Percentiles rank a stretch among this genome's conserved stretches.
These are phyloP conservation scores for Noctilio leporinus DNA, from an alignment of 2,113 vertebrate species.

Conservation along the genomic window DNA sequence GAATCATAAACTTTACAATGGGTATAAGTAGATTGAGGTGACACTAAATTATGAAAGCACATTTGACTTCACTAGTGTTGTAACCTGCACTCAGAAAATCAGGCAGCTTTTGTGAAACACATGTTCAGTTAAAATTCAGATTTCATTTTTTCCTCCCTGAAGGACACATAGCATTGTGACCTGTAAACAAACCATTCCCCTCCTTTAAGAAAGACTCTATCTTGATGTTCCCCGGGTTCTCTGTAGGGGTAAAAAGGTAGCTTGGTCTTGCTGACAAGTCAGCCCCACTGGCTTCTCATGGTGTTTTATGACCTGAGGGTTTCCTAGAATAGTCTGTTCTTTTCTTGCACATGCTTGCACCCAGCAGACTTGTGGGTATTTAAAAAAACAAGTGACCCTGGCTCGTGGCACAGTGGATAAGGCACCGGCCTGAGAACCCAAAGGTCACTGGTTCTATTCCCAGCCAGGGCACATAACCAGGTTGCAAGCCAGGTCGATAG, in stretches of 20 bases:
- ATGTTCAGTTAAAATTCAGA: not conserved
- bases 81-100: not conserved
- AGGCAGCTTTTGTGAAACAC: not conserved
- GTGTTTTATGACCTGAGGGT: not conserved
- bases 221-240: not conserved
- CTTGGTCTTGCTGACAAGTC: not conserved
- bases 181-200: not conserved
- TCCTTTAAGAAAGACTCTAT: not conserved
- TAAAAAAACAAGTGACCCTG: conserved; percentile 30
- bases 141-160: not conserved
- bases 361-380: not conserved
- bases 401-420: no score
- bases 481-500: no score
- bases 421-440: no score
- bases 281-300: not conserved
- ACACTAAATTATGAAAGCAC: conserved; percentile 6
- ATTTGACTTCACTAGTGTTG: not conserved
- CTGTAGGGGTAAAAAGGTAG: not conserved
- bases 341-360: not conserved
- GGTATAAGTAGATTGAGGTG: conserved; percentile 32
- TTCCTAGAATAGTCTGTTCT: not conserved
- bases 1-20: conserved; percentile 51
- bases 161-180: not conserved
- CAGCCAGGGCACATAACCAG: no score
- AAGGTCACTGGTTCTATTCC: no score